These are phyloP conservation scores for Nomia melanderi DNA, from an alignment of 1,140 invertebrate species.

Conservation along the genomic window DNA sequence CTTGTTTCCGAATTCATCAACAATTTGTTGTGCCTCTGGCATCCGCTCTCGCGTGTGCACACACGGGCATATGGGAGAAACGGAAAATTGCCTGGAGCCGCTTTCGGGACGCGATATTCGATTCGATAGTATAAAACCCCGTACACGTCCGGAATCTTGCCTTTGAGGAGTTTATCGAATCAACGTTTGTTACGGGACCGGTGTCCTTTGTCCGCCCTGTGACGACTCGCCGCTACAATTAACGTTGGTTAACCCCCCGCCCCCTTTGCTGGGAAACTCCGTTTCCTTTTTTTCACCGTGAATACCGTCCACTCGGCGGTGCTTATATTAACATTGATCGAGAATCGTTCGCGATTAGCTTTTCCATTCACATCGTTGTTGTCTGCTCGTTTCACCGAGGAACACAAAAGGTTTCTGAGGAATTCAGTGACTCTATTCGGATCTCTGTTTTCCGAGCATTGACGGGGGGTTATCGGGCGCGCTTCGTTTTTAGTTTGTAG, in stretches of 20 bases:
- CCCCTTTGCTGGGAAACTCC: background rate
- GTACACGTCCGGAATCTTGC: slow-evolving; percentile 18
- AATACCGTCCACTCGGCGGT: background rate
- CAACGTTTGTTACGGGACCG: slow-evolving; percentile 54
- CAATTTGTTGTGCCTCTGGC: slow-evolving; percentile 23
- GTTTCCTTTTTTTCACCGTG: background rate
- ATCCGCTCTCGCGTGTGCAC: too few relatives aligned
- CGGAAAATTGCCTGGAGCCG: slow-evolving; percentile 22
- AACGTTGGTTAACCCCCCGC: slow-evolving; percentile 24
- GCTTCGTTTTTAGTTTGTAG: too few relatives aligned
- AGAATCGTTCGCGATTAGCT: background rate
- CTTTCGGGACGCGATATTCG: slow-evolving; percentile 51
- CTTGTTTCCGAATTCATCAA: slow-evolving; percentile 39
- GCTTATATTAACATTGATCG: slow-evolving; percentile 27
- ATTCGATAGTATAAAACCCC: slow-evolving; percentile 49
- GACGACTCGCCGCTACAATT: slow-evolving; percentile 28
- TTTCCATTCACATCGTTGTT: background rate
- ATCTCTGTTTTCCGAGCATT: too few relatives aligned
- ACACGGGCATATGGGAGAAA: background rate
- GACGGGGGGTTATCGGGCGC: too few relatives aligned
- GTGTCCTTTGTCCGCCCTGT: background rate
- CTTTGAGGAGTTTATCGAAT: slow-evolving; percentile 64
- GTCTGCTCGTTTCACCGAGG: too few relatives aligned
- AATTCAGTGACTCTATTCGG: too few relatives aligned
- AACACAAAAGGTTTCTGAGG: too few relatives aligned